Evolutionary conservation across 2,888 invertebrate species (phyloP), one percentile per base, ranked within the genome.

Genomic region (Drosophila recens): DNA sequence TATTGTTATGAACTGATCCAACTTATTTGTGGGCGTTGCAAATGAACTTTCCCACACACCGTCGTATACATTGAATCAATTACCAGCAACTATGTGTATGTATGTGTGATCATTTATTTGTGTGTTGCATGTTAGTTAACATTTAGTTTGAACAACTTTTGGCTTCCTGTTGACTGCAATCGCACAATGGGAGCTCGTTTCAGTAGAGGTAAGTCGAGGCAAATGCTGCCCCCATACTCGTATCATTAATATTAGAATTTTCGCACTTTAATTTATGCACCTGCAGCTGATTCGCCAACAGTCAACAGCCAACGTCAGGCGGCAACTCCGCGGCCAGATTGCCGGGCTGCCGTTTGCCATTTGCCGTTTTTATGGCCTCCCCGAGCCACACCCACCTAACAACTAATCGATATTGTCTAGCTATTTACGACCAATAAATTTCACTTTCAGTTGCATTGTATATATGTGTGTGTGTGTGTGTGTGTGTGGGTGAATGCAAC

Each of bases 211-310:
- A 27, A 27, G 6, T 46, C 23, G 34, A 46, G 46, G 9, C 49
- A 51, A 70, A 58, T 34, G 66, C 72, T 67, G 68, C 67, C 76
- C 64, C 80, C 77, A 74, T 80, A 86, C 64, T 77, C 77, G 72
- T 80, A 86, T 74, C 67, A 81, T 79, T 78, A 70, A 78, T 89
- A 89, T 87, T 82, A 83, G 89, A 86, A 65, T 83, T 85, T 85
- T 85, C 89, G 81, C 84, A 85, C 84, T 89, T 87, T 85, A 85
- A 85, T 85, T 85, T 85, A 85, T 85, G 84, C 84, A 85, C 89
- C 84, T 85, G 84, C 79, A 72, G 84, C 84, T 85, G 76, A 87
- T 85, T 85, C 84, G 84, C 81, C 82, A 72, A 61, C 11, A 38
- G 58, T 11, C 52, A 53, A 20, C 11, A 38, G 58, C 15, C 52